Conservation (phyloP, 2,113 vertebrate genomes). For the Ictidomys tridecemlineatus region DNA sequence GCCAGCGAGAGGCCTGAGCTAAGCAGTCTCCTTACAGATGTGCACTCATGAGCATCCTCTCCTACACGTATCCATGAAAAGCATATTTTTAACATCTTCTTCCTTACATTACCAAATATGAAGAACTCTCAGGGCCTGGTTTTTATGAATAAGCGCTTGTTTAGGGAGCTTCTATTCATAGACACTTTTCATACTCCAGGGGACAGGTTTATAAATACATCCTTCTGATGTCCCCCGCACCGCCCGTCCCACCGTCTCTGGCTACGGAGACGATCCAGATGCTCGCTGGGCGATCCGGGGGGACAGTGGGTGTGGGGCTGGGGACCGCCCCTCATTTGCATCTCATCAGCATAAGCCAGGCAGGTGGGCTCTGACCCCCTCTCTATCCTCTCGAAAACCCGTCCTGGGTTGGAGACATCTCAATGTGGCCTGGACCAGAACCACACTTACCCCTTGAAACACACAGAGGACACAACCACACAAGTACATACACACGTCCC, state of each 20-base stretch:
- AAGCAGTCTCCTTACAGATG: not conserved
- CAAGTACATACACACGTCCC: no score
- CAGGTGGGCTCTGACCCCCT: not conserved
- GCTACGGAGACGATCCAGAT: slow-evolving; percentile 22
- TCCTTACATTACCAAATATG: slow-evolving; percentile 54
- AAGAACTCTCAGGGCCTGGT: slow-evolving; percentile 53
- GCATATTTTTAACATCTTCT: not conserved
- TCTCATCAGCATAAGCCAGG: slow-evolving; percentile 5
- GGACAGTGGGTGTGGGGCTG: not conserved
- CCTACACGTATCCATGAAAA: not conserved
- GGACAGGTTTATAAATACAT: slow-evolving; percentile 73
- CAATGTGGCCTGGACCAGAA: not conserved
- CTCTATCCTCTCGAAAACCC: not conserved
- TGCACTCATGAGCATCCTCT: not conserved
- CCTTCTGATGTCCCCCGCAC: not conserved
- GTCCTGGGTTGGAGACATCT: not conserved
- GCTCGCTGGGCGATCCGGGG: not conserved
- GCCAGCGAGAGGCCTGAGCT: not conserved
- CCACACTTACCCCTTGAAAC: not conserved
- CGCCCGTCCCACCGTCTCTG: not conserved
- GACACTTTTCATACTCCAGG: slow-evolving; percentile 66
- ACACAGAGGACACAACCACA: not conserved
- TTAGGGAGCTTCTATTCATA: slow-evolving; percentile 78
- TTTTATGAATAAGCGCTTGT: slow-evolving; percentile 73
- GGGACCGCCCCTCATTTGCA: slow-evolving; percentile 13